Base-by-base conservation (phyloP, 2,888 invertebrate genomes). In the Perizoma affinitatum region DNA sequence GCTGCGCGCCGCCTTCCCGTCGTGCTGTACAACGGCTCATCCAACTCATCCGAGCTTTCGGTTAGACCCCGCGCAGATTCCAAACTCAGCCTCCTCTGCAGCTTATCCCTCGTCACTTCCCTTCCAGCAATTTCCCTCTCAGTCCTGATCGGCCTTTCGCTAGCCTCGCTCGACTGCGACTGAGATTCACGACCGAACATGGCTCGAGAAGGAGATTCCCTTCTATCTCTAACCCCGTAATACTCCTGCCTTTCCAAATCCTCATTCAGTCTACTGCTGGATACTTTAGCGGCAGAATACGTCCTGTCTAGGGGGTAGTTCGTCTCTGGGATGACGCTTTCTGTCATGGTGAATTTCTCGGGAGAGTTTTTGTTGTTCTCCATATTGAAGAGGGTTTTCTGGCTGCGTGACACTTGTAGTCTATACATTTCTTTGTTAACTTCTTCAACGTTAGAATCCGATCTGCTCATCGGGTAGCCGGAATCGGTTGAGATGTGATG, bases 61-160 rank as follows among this genome's bases (percentile, higher is more conserved):
- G 95, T 95, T 48, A 96, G 87, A 63, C 95, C 95, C 40, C 95
- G 88, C 41, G 95, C 95, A 2, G 96, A 96, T 78, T 96, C 96
- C 51, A 96, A 80, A 51, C 96, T 96, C 63, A 96, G 88, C 45
- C 96, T 92, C 61, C 96, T 88, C 76, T 94, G 93, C 56, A 94
- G 75, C 68, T 94, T 94, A 62, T 92, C 92, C 1, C 90, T 53
- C 7, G 52, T 46, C 9, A 49, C 46, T 42, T 61, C 61, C n/a
- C 58, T 75, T 0, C 67, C 76, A 2, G 72, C 67, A 5, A 64
- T 61, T 41, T 79, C 83, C 10, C 84, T 72, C 65, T 83, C 86
- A 33, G 60, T 88, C 45, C 92, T 85, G 55, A 75, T 76, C 66
- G 87, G 79, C 9, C 87, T 78, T 63, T 90, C 90, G 50, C 86